Conservation (phyloP, 2,797 vertebrate species). For the Hylomyscus alleni region DNA sequence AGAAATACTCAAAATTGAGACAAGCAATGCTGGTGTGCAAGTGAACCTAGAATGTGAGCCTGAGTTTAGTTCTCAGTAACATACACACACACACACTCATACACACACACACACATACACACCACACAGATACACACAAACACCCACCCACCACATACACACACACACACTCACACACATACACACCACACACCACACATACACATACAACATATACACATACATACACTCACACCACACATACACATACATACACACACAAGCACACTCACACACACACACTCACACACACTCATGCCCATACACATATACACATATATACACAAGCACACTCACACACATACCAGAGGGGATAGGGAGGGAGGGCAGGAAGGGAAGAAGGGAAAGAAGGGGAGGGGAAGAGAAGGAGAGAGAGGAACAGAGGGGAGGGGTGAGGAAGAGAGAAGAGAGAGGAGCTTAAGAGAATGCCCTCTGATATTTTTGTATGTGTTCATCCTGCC, state of each 20-base stretch:
- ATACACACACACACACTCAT: not conserved
- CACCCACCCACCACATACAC: too few relatives aligned
- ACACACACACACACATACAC: accelerated
- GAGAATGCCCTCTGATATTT: not conserved
- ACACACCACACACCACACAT: not conserved
- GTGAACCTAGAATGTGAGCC: not conserved
- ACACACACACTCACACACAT: too few relatives aligned
- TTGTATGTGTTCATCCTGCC: not conserved
- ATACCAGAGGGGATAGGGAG: not conserved
- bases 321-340: not conserved
- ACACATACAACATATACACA: not conserved
- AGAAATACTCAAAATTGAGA: not conserved
- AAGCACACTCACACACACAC: not conserved
- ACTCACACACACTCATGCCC: too few relatives aligned
- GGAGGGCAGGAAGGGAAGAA: not conserved
- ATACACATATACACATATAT: not conserved
- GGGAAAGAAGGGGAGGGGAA: not conserved
- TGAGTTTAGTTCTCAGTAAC: not conserved
- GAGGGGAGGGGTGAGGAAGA: not conserved
- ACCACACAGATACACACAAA: not conserved
- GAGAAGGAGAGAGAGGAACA: not conserved
- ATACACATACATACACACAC: too few relatives aligned
- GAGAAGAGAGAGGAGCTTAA: not conserved
- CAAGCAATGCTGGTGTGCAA: not conserved
- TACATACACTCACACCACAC: too few relatives aligned